Base-by-base conservation (phyloP, 2,113 vertebrate species). In the Origma solitaria region DNA sequence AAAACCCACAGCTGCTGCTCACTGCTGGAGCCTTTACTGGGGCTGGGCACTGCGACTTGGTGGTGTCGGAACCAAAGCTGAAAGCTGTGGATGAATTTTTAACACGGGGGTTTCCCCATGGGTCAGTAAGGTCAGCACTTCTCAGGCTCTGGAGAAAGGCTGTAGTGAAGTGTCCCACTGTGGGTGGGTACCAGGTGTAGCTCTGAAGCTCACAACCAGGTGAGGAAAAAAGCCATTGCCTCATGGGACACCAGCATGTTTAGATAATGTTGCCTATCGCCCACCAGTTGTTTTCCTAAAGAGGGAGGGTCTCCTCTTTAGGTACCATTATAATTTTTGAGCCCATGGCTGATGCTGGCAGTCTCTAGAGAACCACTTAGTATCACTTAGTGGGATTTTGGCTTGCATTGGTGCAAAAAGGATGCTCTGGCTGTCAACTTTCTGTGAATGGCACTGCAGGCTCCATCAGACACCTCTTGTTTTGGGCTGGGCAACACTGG, bases 151-250 rank as follows among this genome's bases (percentile, higher is more conserved):
- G 45, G 38, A 35, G 69, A 56, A 61, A 23, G 24, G 25, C 19
- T 66, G 20, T 61, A 25, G 40, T 47, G 51, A 45, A 15, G 13
- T 27, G 60, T 86, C 38, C n/a, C 3, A 0, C 38, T 60, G 37
- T 3, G 1, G 68, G 28, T 42, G 37, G 10, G 30, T 42, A 14
- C 31, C 56, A 57, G n/a, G 10, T 0, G 0, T 61, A 20, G 18
- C 37, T 81, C 66, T 80, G 58, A 68, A 60, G 45, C 37, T 93
- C 5, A 2, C 7, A 64, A 9, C 6, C 25, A 57, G n/a, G 9
- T 70, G 28, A 65, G 33, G 62, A 56, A 45, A 77, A 75, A 61
- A 28, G 15, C 19, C 11, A 5, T n/a, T 62, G 35, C 44, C n/a
- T 84, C 11, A 4, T 75, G n/a, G 28, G 61, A 79, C 17, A 49